Conservation (phyloP, 2,113 vertebrate species). For the Lucifuga dentata region DNA sequence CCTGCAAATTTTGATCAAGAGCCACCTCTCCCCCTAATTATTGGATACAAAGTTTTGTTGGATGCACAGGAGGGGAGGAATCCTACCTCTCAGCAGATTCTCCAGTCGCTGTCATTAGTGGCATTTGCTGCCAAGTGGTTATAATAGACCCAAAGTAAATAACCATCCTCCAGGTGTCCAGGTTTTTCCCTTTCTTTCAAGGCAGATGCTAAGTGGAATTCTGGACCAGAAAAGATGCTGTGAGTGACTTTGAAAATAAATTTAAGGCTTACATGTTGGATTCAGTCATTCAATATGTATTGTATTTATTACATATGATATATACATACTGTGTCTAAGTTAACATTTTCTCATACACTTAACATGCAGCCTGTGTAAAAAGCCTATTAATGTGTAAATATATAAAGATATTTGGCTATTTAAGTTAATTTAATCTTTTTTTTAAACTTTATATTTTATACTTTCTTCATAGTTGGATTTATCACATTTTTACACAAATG, state of each 20-base stretch:
- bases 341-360: too few relatives aligned
- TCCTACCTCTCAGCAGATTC: constrained; percentile 55
- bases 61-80: constrained; percentile 36
- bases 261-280: constrained; percentile 2
- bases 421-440: too few relatives aligned
- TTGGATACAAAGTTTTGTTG: constrained; percentile 58
- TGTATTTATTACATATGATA: too few relatives aligned
- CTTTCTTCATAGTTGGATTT: background rate
- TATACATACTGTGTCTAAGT: too few relatives aligned
- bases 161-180: constrained; percentile 54
- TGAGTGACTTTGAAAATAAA: background rate
- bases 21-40: constrained; percentile 57
- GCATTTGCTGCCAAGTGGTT: constrained; percentile 55
- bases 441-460: too few relatives aligned
- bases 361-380: too few relatives aligned
- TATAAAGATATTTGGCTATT: too few relatives aligned
- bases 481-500: background rate
- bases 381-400: too few relatives aligned
- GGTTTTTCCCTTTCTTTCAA: constrained; percentile 31
- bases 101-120: constrained; percentile 62
- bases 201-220: constrained; percentile 30
- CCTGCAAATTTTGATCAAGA: constrained; percentile 37
- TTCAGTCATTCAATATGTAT: background rate
- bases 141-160: constrained; percentile 38
- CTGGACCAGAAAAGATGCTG: constrained; percentile 1